Evolutionary conservation across 2,888 invertebrate genomes (phyloP).

Genomic region (Amphimallon solstitiale): DNA sequence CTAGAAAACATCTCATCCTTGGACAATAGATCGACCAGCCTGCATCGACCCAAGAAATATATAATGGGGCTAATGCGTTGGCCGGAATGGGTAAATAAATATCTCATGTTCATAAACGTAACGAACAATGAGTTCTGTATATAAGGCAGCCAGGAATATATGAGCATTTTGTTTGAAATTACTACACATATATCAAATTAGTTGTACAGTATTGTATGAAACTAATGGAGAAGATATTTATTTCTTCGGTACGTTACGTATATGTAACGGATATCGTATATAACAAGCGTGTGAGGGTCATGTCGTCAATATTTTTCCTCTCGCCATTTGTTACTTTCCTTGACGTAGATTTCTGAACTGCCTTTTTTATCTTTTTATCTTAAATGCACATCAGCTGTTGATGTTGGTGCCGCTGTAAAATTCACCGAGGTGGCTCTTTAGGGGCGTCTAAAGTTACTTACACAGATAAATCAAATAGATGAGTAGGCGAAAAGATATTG

Average conservation of each 20-base stretch:
- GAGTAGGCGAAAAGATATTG: too few species aligned
- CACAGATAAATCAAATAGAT: too few species aligned
- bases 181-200: slow-evolving; percentile 19
- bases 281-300: background rate
- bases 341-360: background rate
- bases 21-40: slow-evolving; percentile 39
- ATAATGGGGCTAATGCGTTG: slow-evolving; percentile 50
- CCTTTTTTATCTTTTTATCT: background rate
- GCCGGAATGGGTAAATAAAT: slow-evolving; percentile 50
- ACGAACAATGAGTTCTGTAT: slow-evolving; percentile 49
- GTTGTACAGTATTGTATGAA: slow-evolving; percentile 6
- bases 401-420: too few species aligned
- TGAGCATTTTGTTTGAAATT: slow-evolving; percentile 32
- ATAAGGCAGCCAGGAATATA: slow-evolving; percentile 45
- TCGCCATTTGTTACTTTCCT: background rate
- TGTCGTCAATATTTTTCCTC: slow-evolving; percentile 2
- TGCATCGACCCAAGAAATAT: slow-evolving; percentile 38
- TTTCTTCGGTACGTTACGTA: background rate
- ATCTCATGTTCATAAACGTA: slow-evolving; percentile 46
- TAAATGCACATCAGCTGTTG: background rate
- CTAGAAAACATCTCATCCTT: slow-evolving; percentile 39
- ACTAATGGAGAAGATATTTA: slow-evolving; percentile 5
- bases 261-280: too few species aligned
- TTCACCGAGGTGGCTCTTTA: too few species aligned
- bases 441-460: too few species aligned